Conservation (phyloP, 2,113 vertebrate species). For the Sebastes schlegelii region DNA sequence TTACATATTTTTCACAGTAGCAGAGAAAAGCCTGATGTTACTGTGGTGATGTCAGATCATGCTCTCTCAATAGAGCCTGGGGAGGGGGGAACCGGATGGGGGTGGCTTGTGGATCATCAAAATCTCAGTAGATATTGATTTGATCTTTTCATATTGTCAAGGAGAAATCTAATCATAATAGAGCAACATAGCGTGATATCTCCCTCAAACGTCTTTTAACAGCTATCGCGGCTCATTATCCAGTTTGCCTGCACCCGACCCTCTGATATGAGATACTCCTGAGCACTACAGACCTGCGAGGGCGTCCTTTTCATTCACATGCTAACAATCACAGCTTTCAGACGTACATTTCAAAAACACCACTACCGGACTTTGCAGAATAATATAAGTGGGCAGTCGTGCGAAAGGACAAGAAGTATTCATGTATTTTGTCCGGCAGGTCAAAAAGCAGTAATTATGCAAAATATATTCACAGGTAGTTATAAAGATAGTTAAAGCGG, state of each 20-base stretch:
- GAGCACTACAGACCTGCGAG: slow-evolving; percentile 45
- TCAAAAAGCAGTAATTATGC: slow-evolving; percentile 69
- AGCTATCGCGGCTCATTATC: slow-evolving; percentile 73
- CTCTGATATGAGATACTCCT: slow-evolving; percentile 37
- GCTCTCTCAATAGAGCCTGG: slow-evolving; percentile 64
- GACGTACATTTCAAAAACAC: slow-evolving; percentile 17
- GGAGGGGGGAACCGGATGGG: slow-evolving; percentile 42
- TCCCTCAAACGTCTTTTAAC: slow-evolving; percentile 77
- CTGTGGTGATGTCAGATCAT: slow-evolving; percentile 67
- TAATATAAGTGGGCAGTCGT: slow-evolving; percentile 26
- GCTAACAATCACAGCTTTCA: slow-evolving; percentile 27
- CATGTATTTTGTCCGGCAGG: slow-evolving; percentile 56
- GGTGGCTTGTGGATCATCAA: slow-evolving; percentile 77
- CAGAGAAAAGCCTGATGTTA: slow-evolving; percentile 51
- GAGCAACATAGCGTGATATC: slow-evolving; percentile 78
- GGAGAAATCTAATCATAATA: slow-evolving; percentile 81
- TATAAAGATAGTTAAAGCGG: slow-evolving; percentile 66
- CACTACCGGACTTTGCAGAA: slow-evolving; percentile 33
- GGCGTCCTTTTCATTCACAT: slow-evolving; percentile 50
- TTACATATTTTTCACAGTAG: slow-evolving; percentile 66
- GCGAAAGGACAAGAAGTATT: slow-evolving; percentile 37
- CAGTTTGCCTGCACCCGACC: slow-evolving; percentile 48
- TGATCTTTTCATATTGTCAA: slow-evolving; percentile 84
- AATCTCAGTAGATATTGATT: slow-evolving; percentile 83
- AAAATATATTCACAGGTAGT: slow-evolving; percentile 67